Evolutionary conservation across 2,888 invertebrate species (phyloP), one percentile per base, ranked within the genome.

Genomic region (Eupithecia inturbata): DNA sequence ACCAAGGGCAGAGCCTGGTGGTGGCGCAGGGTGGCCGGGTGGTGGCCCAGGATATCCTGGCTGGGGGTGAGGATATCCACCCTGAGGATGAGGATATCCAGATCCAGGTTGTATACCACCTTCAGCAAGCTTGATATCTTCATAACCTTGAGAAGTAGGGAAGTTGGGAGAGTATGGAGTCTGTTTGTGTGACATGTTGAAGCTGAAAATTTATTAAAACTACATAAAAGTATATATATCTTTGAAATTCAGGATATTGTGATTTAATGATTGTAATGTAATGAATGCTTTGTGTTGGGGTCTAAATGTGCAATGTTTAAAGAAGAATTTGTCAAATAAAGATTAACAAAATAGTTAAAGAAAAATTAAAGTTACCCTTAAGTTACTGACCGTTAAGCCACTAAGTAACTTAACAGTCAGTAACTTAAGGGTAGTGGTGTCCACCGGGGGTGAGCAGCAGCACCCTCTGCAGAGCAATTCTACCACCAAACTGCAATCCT

Each of bases 151-250:
- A 79, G 87, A 88, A 67, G 81, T 77, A 10, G 95, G 94, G 78
- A 92, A 95, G 81, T 95, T 95, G 28, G 95, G 95, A 5, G 94
- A 88, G 74, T 92, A 94, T 26, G 93, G 91, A 19, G 87, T 88
- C 68, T 83, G 88, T 82, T 93, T 92, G 81, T 94, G 93, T 1
- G 94, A 94, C 94, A 95, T 94, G n/a, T 78, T 89, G n/a, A n/a
- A 12, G 73, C 74, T 80, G 33, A n/a, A 64, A 64, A 33, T 36
- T 10, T 31, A 36, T 36, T 33, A 63, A 12, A 63, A 33, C 1
- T 3, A 36, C 12, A 33, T 64, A n/a, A 36, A n/a, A 62, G 12
- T 26, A 57, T 12, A 12, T 57, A 26, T 14, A n/a, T n/a, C 5
- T 14, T 14, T 62, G 0, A 28, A 62, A 31, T 5, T 31, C 6